Evolutionary conservation across 2,113 vertebrate species (phyloP), one percentile per base, ranked within the genome.

Genomic region (Malurus alboscapulatus): DNA sequence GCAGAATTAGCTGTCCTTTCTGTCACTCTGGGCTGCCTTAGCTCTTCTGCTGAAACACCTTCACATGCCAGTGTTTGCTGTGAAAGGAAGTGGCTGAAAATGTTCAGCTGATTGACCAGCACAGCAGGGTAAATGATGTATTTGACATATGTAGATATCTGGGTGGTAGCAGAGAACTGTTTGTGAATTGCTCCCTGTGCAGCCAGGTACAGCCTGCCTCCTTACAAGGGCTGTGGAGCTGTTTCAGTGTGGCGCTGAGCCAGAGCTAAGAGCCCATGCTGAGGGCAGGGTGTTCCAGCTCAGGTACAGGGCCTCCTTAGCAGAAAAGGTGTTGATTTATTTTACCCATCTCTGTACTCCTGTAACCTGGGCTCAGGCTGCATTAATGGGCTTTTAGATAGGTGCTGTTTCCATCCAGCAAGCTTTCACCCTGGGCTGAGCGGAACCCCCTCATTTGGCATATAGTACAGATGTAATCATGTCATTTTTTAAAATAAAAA

Each of bases 151-250:
- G 17, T 84, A 14, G 27, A 8, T 69, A 32, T 2, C 65, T 71
- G 34, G 12, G 48, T 84, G 65, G 24, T 88, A 71, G n/a, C 48
- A 78, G 61, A 74, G 80, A n/a, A 3, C 47, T 48, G 29, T 79
- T 90, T 57, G 30, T 45, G 4, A 18, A 14, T 25, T 40, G 38
- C 14, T 61, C 4, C 0, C 21, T 53, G 40, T 81, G 66, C 53
- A 66, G 61, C 7, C 63, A 40, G 84, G 44, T 69, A 17, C 32
- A 55, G 1, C 51, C 42, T 74, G 2, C 53, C 32, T 69, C 42
- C 36, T 71, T n/a, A 10, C 0, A 0, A 34, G 65, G 25, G 55
- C 9, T 66, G 0, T 1, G 17, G 18, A 29, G 59, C 42, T 76
- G 40, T 58, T 40, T 25, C 13, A 36, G 34, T 4, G 1, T 85